These are phyloP conservation scores for Mimachlamys varia DNA, from an alignment of 2,888 invertebrate genomes.

Conservation along the genomic window DNA sequence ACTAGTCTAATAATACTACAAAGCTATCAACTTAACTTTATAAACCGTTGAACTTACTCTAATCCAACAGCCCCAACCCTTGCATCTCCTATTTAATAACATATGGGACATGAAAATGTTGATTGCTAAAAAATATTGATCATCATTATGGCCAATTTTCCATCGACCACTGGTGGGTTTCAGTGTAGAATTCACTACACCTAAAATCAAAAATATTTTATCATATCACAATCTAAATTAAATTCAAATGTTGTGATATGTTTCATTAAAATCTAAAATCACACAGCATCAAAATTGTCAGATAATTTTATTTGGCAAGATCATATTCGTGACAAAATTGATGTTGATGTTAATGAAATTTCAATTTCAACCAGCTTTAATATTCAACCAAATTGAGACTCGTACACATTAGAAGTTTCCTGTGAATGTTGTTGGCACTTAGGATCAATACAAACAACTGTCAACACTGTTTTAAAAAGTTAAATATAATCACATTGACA, in stretches of 20 bases:
- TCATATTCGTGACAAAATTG: background rate
- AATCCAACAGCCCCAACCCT: background rate
- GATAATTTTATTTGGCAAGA: slow-evolving; percentile 28
- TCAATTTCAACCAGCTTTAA: background rate
- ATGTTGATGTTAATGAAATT: background rate
- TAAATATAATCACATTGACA: background rate
- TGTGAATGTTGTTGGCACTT: background rate
- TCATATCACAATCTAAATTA: background rate
- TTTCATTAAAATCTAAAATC: background rate
- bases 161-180: background rate
- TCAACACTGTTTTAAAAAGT: background rate
- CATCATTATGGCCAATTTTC: background rate
- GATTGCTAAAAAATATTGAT: background rate
- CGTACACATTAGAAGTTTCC: background rate
- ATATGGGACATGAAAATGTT: background rate
- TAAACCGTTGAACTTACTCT: background rate
- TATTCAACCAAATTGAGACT: background rate
- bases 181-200: background rate
- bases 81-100: background rate
- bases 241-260: background rate
- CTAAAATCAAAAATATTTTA: background rate
- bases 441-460: background rate
- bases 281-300: background rate
- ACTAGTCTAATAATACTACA: too few species aligned
- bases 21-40: background rate